phyloP scores from a whole-genome alignment of 2,797 vertebrate species.

The Notamacropus eugenii region DNA sequence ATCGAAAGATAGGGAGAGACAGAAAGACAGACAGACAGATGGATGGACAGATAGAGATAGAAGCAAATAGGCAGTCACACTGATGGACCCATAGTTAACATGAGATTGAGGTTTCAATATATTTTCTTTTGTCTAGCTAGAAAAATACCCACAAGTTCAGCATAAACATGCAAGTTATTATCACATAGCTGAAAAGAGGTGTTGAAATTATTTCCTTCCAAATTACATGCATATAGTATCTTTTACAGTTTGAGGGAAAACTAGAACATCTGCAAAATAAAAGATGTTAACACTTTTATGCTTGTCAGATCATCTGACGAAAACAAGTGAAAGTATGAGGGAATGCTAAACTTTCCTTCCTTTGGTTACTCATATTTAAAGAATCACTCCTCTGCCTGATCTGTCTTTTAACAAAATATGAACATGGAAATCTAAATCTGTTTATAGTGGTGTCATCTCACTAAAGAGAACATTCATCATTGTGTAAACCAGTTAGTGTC shows the following conservation, averaged over 20 bases:
- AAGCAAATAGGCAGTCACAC: constrained; percentile 55
- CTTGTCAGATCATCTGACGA: constrained; percentile 66
- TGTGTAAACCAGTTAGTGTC: not conserved
- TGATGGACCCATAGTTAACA: constrained; percentile 50
- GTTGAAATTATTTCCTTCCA: constrained; percentile 73
- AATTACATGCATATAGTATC: constrained; percentile 60
- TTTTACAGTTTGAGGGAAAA: constrained; percentile 70
- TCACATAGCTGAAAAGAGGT: constrained; percentile 64
- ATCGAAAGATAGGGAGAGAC: no score
- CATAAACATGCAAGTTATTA: constrained; percentile 70
- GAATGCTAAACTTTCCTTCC: constrained; percentile 60
- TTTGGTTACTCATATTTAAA: constrained; percentile 54
- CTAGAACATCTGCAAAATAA: constrained; percentile 79
- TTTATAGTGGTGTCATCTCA: constrained; percentile 14
- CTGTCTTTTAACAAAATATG: constrained; percentile 56
- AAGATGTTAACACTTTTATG: constrained; percentile 67
- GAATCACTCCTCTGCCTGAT: constrained; percentile 51
- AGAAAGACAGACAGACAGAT: not conserved
- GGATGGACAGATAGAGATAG: not conserved
- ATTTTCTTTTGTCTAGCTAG: constrained; percentile 54
- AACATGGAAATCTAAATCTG: constrained; percentile 42
- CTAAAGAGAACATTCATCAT: not conserved
- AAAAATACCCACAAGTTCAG: constrained; percentile 55
- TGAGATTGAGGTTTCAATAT: constrained; percentile 62
- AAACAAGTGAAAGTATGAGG: constrained; percentile 68